phyloP scores from a whole-genome alignment of 2,113 vertebrate species.

The Nycticebus coucang region DNA sequence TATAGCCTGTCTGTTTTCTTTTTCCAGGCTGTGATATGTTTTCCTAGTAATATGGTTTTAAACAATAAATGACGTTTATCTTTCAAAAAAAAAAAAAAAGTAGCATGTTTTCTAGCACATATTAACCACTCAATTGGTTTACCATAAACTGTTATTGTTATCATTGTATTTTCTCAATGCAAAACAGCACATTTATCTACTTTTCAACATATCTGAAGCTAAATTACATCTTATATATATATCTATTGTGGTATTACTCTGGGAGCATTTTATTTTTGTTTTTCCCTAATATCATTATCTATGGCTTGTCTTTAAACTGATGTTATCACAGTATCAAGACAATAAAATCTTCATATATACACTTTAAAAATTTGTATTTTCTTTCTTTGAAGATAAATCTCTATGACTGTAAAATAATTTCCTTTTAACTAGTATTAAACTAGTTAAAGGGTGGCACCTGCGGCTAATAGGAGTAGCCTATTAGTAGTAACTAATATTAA shows the following conservation, averaged over 20 bases:
- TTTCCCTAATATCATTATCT: neutral
- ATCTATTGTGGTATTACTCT: neutral
- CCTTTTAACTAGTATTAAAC: conserved; percentile 16
- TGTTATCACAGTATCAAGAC: neutral
- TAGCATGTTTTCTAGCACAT: neutral
- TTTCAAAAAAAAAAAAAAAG: too few species aligned
- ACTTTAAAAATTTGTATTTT: conserved; percentile 43
- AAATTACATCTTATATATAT: neutral
- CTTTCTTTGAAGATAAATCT: neutral
- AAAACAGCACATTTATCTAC: conserved; percentile 17
- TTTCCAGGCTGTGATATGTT: too few species aligned
- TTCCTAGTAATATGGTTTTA: too few species aligned
- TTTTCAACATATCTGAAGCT: conserved; percentile 16
- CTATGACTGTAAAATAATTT: conserved; percentile 23
- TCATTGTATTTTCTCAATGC: neutral
- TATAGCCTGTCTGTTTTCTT: too few species aligned
- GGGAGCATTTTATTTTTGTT: neutral
- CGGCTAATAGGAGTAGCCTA: too few species aligned
- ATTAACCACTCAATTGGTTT: neutral
- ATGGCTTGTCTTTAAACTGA: neutral
- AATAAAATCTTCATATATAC: conserved; percentile 24
- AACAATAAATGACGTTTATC: too few species aligned
- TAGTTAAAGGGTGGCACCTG: too few species aligned
- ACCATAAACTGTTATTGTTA: neutral
- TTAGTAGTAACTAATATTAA: too few species aligned